phyloP scores from a whole-genome alignment of 2,113 vertebrate species.

The Rutilus rutilus region DNA sequence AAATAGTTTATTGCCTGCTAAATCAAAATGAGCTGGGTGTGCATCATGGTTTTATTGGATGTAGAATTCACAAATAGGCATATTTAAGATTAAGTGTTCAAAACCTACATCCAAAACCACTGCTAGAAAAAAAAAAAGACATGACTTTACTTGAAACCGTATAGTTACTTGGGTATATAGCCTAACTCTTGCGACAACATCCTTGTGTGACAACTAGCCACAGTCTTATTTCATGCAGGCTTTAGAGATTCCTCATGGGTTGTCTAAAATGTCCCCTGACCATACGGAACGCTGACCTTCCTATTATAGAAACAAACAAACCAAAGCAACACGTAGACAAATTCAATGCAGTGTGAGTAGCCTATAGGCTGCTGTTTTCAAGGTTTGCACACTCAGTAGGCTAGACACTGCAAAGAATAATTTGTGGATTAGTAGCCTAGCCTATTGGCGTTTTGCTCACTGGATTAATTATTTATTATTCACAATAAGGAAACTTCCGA shows the following conservation, averaged over 20 bases:
- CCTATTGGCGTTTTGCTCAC: background rate
- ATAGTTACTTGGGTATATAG: background rate
- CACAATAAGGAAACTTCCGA: background rate
- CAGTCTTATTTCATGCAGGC: background rate
- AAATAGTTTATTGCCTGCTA: background rate
- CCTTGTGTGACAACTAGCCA: background rate
- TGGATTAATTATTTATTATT: background rate
- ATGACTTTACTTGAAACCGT: background rate
- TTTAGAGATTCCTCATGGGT: slow-evolving; percentile 28
- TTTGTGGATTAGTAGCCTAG: background rate
- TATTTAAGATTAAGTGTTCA: background rate
- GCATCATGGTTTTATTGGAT: background rate
- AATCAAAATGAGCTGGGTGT: background rate
- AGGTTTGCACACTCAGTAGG: background rate
- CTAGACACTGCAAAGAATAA: background rate
- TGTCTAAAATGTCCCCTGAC: slow-evolving; percentile 7
- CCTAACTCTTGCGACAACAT: background rate
- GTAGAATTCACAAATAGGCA: background rate
- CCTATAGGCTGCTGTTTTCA: background rate
- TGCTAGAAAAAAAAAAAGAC: background rate
- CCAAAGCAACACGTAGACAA: background rate
- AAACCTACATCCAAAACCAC: background rate
- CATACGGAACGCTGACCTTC: background rate
- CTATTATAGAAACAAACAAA: slow-evolving; percentile 24
- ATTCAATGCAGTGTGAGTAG: too few relatives aligned